Evolutionary conservation across 2,888 invertebrate genomes (phyloP), one percentile per base, ranked within the genome.

Genomic region (Syritta pipiens): DNA sequence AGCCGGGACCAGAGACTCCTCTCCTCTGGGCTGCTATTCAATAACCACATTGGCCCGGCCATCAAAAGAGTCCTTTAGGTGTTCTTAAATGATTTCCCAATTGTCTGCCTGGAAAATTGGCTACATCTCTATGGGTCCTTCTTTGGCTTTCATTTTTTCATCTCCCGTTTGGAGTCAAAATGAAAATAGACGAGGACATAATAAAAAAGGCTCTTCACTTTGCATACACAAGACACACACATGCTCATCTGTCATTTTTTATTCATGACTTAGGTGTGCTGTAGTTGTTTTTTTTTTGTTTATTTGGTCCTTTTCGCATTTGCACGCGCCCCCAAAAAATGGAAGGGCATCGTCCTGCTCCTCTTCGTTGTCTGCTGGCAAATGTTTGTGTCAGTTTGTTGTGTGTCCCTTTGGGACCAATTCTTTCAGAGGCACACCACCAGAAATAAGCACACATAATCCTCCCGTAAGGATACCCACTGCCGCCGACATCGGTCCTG

Each of bases 141-240:
- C 19, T 12, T 49, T 17, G 22, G 37, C 24, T 30, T 20, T 26
- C 30, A 57, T 67, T 40, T 30, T 30, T 12, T 12, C 17, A 55
- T n/a, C 3, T 4, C 32, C 28, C 28, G 3, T n/a, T 5, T n/a
- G n/a, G n/a, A n/a, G 28, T 7, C 5, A 26, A 22, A 22, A 44
- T 46, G 35, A 53, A 53, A 46, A 65, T 24, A 37, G 67, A 30
- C 67, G 20, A 57, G 67, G 57, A 17, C 48, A 30, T 22, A 57
- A 55, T 55, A 67, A 67, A 68, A n/a, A 68, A 40, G 68, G 40
- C 30, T 59, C 48, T 57, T 68, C 57, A 68, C 57, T 68, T 49
- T 68, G 59, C 59, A 30, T 68, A 48, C 40, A 42, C 40, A 3
- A 46, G 26, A 10, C 40, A 26, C 55, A 40, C 55, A 40, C 17